Percentiles rank a stretch among this genome's conserved stretches.
Conservation (phyloP, 53 echinoderm and acorn worm species). For the Paelopatides confundens region DNA sequence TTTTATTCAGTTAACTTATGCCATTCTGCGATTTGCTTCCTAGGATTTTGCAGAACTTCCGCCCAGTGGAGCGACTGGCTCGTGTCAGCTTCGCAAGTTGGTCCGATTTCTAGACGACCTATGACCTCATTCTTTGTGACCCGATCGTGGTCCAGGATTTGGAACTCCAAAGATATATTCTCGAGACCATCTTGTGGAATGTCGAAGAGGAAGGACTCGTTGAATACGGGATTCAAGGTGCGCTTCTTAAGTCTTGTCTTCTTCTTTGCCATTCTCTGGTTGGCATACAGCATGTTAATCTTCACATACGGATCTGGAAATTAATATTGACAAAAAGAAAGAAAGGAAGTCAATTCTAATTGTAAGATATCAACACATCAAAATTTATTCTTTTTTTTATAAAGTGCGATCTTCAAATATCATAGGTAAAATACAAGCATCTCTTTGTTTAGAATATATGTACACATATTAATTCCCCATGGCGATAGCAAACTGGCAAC, state of each 20-base stretch:
- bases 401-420: too few relatives aligned
- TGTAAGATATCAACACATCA: too few relatives aligned
- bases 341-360: too few relatives aligned
- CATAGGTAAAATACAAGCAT: too few relatives aligned
- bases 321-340: background rate
- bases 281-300: slow-evolving; percentile 94
- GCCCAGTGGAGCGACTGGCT: slow-evolving; percentile 85
- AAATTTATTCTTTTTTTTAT: too few relatives aligned
- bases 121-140: slow-evolving; percentile 99
- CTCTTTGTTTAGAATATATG: too few relatives aligned
- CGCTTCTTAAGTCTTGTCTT: slow-evolving; percentile 98
- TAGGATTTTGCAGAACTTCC: slow-evolving; percentile 93
- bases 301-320: slow-evolving; percentile 95
- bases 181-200: slow-evolving; percentile 95
- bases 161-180: slow-evolving; percentile 94
- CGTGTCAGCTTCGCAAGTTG: slow-evolving; percentile 72
- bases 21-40: slow-evolving; percentile 99
- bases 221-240: slow-evolving; percentile 99
- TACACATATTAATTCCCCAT: too few relatives aligned
- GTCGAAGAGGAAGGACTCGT: slow-evolving; percentile 99
- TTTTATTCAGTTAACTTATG: slow-evolving; percentile 94
- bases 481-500: too few relatives aligned
- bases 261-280: slow-evolving; percentile 94
- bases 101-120: slow-evolving; percentile 92
- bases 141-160: slow-evolving; percentile 96